Evolutionary conservation across 1,140 invertebrate genomes (phyloP), one percentile per base, ranked within the genome.

Genomic region (Idris sp.): DNA sequence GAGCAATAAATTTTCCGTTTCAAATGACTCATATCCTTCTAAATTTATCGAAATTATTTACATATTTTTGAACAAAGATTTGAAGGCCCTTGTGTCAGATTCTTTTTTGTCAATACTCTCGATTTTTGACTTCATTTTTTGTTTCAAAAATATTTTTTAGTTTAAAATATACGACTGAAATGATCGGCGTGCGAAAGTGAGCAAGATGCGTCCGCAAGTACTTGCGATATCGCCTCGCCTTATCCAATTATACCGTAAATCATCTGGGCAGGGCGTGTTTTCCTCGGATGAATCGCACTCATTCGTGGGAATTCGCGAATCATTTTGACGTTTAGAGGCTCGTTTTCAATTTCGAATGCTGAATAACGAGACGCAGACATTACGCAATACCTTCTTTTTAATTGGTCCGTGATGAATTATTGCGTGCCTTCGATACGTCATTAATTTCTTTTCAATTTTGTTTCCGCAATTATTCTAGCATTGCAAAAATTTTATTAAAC

Each of bases 211-310:
- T 69, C 31, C 65, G 46, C 48, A 46, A 69, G 65, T 40, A 14
- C 56, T 15, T 44, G 26, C 10, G 74, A 54, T 38, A 58, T 53
- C n/a, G 68, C 64, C 65, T 64, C 73, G 73, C 69, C 69, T 72
- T 71, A 75, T 65, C 65, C 73, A 80, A 80, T 80, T 79, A 77
- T 64, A 61, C 59, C 77, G 72, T 79, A 80, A 79, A 79, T 80
- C 77, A 80, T 77, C 64, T n/a, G 46, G 49, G 33, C 72, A 64
- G 74, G 74, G 69, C 64, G 68, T 74, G 73, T 76, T 19, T 54
- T 49, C 61, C 48, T 51, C 41, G 64, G 62, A 78, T 68, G 64
- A 73, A 78, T 78, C 73, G 49, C 51, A 65, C 62, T 75, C 26
- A 61, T 73, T 68, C 76, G 68, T 76, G 76, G 62, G 76, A 78